Evolutionary conservation across 2,888 invertebrate genomes (phyloP), one percentile per base, ranked within the genome.

Genomic region (Petrophora chlorosata): DNA sequence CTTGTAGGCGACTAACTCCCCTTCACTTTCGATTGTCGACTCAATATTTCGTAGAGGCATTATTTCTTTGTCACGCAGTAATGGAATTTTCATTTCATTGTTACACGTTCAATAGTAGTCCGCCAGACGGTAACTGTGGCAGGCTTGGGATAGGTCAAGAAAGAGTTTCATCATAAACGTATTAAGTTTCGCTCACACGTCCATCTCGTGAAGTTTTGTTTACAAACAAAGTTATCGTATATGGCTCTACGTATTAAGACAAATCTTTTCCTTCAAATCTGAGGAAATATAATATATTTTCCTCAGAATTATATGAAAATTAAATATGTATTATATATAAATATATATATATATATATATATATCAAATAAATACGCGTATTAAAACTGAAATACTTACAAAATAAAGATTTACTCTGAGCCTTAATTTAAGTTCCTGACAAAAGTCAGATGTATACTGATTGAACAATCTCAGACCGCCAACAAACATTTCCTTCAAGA

Each of bases 21-120:
- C 70, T 73, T 73, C 69, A 72, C 70, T 78, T 70, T 67, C 66
- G 64, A 61, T 70, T 65, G 65, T 67, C 62, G 65, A 64, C 65
- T 70, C 55, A 56, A 62, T 61, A 61, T 62, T 69, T 61, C 59
- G 56, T 62, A 62, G 53, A 43, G 49, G 59, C 56, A 65, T 64
- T 64, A 63, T 63, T 63, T 61, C 59, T 62, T 61, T 64, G 58
- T 65, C 56, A 53, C 53, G 56, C 51, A 43, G 58, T 56, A 59
- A 62, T 65, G 53, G 39, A 55, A 61, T 59, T 63, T 61, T 57
- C 53, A 59, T 57, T 56, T 51, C 35, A 36, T 61, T 58, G 45
- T 49, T 51, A 19, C 23, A 47, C 22, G 49, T 36, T 52, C 42
- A 32, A 48, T 49, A 47, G 29, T 46, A 44, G 33, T 35, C 39